Evolutionary conservation across 1,140 invertebrate genomes (phyloP), one percentile per base, ranked within the genome.

Genomic region (Diploscapter pachys): DNA sequence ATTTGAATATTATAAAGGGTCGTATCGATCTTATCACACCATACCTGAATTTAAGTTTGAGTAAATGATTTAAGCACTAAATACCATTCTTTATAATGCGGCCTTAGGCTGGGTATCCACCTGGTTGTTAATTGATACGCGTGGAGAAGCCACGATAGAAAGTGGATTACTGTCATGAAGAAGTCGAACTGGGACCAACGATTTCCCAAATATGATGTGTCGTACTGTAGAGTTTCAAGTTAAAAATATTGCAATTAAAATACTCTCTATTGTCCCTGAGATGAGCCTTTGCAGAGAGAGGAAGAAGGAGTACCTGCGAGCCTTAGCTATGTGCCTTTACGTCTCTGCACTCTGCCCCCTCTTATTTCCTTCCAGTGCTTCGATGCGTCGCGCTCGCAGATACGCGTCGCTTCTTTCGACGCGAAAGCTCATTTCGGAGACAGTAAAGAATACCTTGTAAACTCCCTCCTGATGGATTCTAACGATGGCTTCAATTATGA

Each of bases 171-270:
- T 48, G 98, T 93, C 94, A 99, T 98, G 63, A 91, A 92, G 13
- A 93, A 93, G 89, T 99, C 97, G 88, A 99, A 99, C 88, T 96
- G 93, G 87, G 95, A 98, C 96, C 97, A 99, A 81, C 96, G 92
- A 87, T 99, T 80, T 9, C 83, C 83, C 69, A 84, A 81, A 71
- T 84, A 84, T 52, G 73, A 74, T 50, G 61, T 75, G 53, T 57
- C 65, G 48, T 71, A 69, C 48, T 31, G 55, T 53, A 48, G 31
- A 9, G 78, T 80, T 77, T 80, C 56, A 62, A 81, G 6, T 49
- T 8, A 61, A 1, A 5, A 6, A n/a, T 75, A 59, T 5, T 5
- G 71, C n/a, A 59, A 31, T 49, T 59, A 31, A 31, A 31, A 31
- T n/a, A 9, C 31, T 54, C 13, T 54, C 31, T 49, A 31, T 31